Evolutionary conservation across 2,113 vertebrate species (phyloP), one percentile per base, ranked within the genome.

Genomic region (Sciurus niger): DNA sequence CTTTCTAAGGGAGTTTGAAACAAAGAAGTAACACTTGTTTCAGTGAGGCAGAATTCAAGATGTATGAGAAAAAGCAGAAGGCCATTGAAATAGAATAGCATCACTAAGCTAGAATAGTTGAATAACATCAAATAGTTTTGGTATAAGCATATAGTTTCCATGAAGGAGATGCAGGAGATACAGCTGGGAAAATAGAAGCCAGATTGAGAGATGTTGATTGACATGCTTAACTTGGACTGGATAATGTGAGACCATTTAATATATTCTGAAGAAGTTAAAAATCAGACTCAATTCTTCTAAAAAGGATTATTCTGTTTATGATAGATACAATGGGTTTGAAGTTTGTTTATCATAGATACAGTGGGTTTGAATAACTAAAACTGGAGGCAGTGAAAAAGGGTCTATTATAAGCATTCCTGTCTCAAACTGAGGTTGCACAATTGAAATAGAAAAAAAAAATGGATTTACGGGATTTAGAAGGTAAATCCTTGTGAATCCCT

Each of bases 261-360:
- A 16, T 80, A 93, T 80, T 63, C 48, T 92, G 60, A 94, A 89
- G 84, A 30, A 84, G 34, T 89, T 96, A 30, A 89, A 85, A 89
- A 32, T 70, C 53, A 83, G 87, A 94, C 78, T 25, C 55, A 90
- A 83, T 90, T 53, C 13, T 83, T 95, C 60, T 84, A 40, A 20
- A 67, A 83, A 94, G 43, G 14, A 46, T 79, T 22, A 17, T 93
- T 93, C 20, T 88, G 24, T 90, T 96, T 88, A 37, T 96, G 53
- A 68, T 83, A n/a, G 37, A 25, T 83, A 91, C 18, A 80, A 34
- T 78, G 48, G 30, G 2, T 94, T 93, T 78, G 53, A 93, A 85
- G 46, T 48, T 48, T 88, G 24, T 90, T 96, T 88, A 37, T 96
- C 48, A 68, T 83, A n/a, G 34, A 25, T 83, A 91, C 18, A 80